A percentile compares a stretch with the other conserved stretches of the same genome.
Evolutionary conservation across 2,113 vertebrate genomes (phyloP).

Genomic region (Furnarius figulus): DNA sequence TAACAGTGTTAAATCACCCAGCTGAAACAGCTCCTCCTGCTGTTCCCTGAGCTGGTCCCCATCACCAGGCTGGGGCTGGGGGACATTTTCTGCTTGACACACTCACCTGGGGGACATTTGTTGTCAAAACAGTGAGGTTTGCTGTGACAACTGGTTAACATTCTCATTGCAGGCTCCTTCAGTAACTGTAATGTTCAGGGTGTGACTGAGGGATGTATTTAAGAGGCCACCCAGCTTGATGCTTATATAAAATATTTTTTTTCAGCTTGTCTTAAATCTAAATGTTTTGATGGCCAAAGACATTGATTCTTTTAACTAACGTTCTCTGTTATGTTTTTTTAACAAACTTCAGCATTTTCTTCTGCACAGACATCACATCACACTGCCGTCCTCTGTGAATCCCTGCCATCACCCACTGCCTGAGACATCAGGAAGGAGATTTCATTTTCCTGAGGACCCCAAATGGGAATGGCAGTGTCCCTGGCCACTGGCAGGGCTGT

Average conservation of each 20-base stretch:
- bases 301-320: not conserved
- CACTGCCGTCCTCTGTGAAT: not conserved
- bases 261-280: not conserved
- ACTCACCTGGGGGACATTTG: not conserved
- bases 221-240: not conserved
- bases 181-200: not conserved
- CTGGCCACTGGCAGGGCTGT: not conserved
- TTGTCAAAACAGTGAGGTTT: not conserved
- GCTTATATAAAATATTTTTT: not conserved
- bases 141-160: not conserved
- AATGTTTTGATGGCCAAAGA: not conserved
- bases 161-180: not conserved
- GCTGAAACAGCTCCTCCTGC: not conserved
- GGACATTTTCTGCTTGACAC: fast-evolving
- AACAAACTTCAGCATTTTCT: not conserved
- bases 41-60: not conserved
- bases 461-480: fast-evolving
- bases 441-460: not conserved
- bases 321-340: not conserved
- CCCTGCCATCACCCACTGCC: not conserved
- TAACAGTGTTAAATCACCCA: fast-evolving
- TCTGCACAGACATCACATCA: fast-evolving
- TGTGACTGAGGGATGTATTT: not conserved
- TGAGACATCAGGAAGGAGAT: not conserved
- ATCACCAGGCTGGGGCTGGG: not conserved